Evolutionary conservation across 2,113 vertebrate species (phyloP).

Genomic region (Numida meleagris): DNA sequence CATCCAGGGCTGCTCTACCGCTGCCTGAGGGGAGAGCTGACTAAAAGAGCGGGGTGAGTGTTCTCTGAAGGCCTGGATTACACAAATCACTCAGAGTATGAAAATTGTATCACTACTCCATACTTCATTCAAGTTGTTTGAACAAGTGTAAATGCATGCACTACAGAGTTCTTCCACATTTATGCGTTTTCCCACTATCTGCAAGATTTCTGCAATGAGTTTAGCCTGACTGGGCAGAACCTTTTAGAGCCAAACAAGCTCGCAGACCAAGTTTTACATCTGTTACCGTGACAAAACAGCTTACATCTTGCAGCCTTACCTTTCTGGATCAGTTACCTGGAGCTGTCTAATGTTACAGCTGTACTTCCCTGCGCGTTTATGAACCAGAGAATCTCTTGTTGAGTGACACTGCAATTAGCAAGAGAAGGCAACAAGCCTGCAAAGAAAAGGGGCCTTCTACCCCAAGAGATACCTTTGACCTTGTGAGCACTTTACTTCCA

Average conservation of each 20-base stretch:
- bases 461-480: not conserved
- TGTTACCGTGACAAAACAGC: not conserved
- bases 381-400: not conserved
- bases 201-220: not conserved
- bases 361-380: not conserved
- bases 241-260: not conserved
- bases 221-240: not conserved
- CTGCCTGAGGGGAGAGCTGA: accelerated
- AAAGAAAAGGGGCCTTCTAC: not conserved
- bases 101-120: accelerated
- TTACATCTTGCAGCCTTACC: not conserved
- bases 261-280: not conserved
- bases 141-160: not conserved
- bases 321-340: not conserved
- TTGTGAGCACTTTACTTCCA: not conserved
- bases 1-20: not conserved
- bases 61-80: too few species aligned
- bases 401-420: slow-evolving; percentile 50
- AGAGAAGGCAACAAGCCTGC: not conserved
- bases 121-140: not conserved
- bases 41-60: accelerated
- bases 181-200: accelerated
- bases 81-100: not conserved
- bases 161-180: not conserved
- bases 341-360: slow-evolving; percentile 12